Evolutionary conservation across 2,888 invertebrate genomes (phyloP), one percentile per base, ranked within the genome.

Genomic region (Ophonus ardosiacus): DNA sequence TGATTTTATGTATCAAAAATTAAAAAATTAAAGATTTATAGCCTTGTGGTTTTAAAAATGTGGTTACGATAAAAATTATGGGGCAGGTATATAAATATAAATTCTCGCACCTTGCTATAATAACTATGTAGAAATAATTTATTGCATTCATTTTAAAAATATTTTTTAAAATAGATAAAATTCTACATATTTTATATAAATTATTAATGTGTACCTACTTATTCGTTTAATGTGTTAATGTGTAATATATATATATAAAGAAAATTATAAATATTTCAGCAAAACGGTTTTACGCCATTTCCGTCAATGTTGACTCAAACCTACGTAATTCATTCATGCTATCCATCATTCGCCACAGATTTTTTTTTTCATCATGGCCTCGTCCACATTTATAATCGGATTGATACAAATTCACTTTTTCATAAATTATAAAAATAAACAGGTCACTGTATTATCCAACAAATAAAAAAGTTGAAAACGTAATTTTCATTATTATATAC

Each of bases 21-120:
- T 68, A 68, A 68, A 68, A 68, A 68, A 68, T 68, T 68, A n/a
- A n/a, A 38, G 21, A 68, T 68, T 68, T 68, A 68, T 68, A 38
- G 38, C 68, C 38, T 68, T 68, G 68, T 68, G 68, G 68, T 68
- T 65, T 65, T 38, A 65, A 65, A 59, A 65, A 65, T 65, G 65
- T 68, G n/a, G 38, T 38, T 68, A 68, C 31, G 10, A 68, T 68
- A 68, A 68, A 68, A 68, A 68, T 68, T 68, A 21, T 31, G 24
- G 13, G 68, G 31, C 31, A 31, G 38, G 68, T 68, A 68, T 68
- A 68, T 68, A 68, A 38, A 68, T 68, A 68, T 31, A 21, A 31
- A 68, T 68, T 68, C 68, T 68, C 38, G 68, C 68, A 68, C 68
- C 38, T 68, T 68, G n/a, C 68, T 18, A 24, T 68, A 68, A 68